These are phyloP conservation scores for Oceanodroma leucorhoa DNA, from an alignment of 2,797 vertebrate genomes.

Conservation along the genomic window DNA sequence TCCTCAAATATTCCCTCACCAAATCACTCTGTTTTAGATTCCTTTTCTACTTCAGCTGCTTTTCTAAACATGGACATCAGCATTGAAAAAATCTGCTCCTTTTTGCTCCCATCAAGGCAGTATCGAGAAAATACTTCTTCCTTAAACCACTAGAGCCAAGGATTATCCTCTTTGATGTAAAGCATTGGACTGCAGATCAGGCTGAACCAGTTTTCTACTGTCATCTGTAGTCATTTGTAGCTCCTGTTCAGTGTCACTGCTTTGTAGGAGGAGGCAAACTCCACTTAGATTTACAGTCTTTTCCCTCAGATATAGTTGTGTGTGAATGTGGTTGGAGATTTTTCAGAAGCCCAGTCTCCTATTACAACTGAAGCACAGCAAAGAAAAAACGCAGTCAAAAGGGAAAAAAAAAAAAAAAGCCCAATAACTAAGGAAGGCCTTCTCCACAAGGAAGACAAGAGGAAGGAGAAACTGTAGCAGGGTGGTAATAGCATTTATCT, in stretches of 20 bases:
- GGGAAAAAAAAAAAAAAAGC: accelerated
- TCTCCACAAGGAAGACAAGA: background rate
- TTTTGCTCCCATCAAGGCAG: background rate
- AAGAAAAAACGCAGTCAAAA: background rate
- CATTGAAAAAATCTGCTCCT: background rate
- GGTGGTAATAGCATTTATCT: background rate
- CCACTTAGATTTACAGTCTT: background rate
- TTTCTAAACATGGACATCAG: background rate
- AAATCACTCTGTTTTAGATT: background rate
- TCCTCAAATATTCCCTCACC: background rate
- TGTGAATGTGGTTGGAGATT: background rate
- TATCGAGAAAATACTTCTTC: background rate
- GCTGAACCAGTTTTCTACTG: background rate
- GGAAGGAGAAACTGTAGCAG: background rate
- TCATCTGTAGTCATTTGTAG: background rate
- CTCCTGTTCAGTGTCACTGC: background rate
- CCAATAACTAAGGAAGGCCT: background rate
- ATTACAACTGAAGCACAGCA: background rate
- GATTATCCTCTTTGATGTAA: background rate
- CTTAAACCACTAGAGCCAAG: background rate
- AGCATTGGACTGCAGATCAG: background rate
- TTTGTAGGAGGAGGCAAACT: background rate
- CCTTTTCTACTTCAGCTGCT: background rate
- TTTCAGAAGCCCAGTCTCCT: background rate
- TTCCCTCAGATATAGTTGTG: background rate